Evolutionary conservation across 92 coral and sea anemone species (phyloP).

Genomic region (Paramuricea clavata): DNA sequence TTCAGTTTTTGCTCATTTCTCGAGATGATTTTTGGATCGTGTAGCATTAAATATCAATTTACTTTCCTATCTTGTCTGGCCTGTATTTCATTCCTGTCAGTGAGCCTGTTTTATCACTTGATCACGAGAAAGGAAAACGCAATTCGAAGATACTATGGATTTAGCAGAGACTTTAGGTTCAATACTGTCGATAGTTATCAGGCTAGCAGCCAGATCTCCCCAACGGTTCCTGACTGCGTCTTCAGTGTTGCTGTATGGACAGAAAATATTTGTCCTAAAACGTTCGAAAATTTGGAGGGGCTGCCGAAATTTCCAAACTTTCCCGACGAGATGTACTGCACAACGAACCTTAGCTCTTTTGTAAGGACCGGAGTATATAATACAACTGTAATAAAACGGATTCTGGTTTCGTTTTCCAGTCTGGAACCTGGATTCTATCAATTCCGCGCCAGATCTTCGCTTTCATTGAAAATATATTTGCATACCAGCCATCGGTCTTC

Average conservation of each 20-base stretch:
- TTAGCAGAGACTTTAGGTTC: too few species aligned
- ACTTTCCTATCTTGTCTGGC: not conserved
- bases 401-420: not conserved
- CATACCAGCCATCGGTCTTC: not conserved
- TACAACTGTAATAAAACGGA: constrained; percentile 11
- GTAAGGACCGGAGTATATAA: not conserved
- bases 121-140: not conserved
- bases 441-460: constrained; percentile 3
- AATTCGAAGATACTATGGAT: not conserved
- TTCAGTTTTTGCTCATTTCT: not conserved
- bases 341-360: not conserved
- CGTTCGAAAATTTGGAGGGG: constrained; percentile 13
- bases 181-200: too few species aligned
- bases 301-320: constrained; percentile 33
- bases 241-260: constrained; percentile 11
- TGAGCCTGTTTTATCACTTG: not conserved
- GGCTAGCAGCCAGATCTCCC: not conserved
- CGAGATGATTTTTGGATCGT: not conserved
- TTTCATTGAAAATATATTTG: constrained; percentile 19
- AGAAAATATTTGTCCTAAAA: constrained; percentile 11
- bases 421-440: constrained; percentile 36
- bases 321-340: not conserved
- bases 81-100: not conserved
- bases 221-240: not conserved
- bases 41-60: not conserved